Evolutionary conservation across 2,113 vertebrate genomes (phyloP).

Genomic region (Casuarius casuarius): DNA sequence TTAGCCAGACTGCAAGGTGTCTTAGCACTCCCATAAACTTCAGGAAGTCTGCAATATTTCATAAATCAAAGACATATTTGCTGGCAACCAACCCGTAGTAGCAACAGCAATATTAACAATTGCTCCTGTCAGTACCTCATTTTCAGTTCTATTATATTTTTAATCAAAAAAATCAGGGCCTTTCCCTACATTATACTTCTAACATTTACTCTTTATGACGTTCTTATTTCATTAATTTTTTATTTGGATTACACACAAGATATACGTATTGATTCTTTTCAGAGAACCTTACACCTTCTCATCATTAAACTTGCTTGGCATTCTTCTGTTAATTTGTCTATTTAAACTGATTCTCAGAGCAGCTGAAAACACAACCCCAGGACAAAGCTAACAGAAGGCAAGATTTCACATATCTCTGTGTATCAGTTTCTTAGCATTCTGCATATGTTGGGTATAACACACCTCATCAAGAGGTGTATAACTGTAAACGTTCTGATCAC

Average conservation of each 20-base stretch:
- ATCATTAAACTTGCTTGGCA: background rate
- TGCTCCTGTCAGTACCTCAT: too few relatives aligned
- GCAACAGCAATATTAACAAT: background rate
- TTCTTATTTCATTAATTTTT: background rate
- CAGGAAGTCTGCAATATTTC: background rate
- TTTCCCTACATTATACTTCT: background rate
- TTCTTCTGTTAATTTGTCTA: background rate
- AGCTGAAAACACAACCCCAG: background rate
- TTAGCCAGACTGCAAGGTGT: background rate
- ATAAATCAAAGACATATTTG: background rate
- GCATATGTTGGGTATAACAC: too few relatives aligned
- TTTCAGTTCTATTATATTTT: background rate
- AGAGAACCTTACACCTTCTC: background rate
- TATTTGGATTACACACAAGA: background rate
- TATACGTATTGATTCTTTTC: background rate
- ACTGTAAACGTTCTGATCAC: background rate
- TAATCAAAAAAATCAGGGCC: background rate
- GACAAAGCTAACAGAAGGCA: background rate
- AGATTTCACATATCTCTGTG: background rate
- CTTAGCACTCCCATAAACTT: background rate
- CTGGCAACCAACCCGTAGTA: background rate
- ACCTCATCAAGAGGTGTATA: background rate
- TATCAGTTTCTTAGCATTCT: background rate
- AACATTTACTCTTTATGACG: background rate
- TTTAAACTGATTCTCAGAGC: background rate